Evolutionary conservation across 2,797 vertebrate genomes (phyloP).

Genomic region (Australoheros facetus): DNA sequence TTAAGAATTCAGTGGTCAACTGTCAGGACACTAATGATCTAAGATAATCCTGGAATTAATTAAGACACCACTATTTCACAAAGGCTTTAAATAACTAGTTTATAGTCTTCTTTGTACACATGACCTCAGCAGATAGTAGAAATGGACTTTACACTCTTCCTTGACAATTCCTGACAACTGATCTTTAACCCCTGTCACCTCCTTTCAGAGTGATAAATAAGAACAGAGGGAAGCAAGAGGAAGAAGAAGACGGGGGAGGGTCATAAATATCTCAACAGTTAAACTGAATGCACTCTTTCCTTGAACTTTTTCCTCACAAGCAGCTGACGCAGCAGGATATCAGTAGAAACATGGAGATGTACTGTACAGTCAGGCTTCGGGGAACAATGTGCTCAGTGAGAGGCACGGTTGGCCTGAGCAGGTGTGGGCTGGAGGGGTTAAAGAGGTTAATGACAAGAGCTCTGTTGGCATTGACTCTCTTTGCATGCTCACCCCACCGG

Average conservation of each 20-base stretch:
- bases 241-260: background rate
- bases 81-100: slow-evolving; percentile 31
- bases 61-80: background rate
- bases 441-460: slow-evolving; percentile 66
- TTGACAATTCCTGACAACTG: slow-evolving; percentile 37
- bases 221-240: background rate
- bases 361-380: slow-evolving; percentile 2
- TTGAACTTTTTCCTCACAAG: slow-evolving; percentile 48
- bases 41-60: slow-evolving; percentile 5
- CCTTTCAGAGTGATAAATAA: slow-evolving; percentile 23
- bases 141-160: slow-evolving; percentile 60
- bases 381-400: slow-evolving; percentile 54
- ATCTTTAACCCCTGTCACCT: slow-evolving; percentile 54
- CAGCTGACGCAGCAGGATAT: slow-evolving; percentile 32
- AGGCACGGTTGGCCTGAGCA: slow-evolving; percentile 35
- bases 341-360: slow-evolving; percentile 11
- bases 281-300: slow-evolving; percentile 21
- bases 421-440: slow-evolving; percentile 67
- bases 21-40: background rate
- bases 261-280: background rate
- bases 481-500: slow-evolving; percentile 76
- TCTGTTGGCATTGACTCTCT: slow-evolving; percentile 76
- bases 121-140: slow-evolving; percentile 30
- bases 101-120: background rate
- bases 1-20: background rate